Evolutionary conservation across 1,140 invertebrate species (phyloP).

Genomic region (Drosophila insularis): DNA sequence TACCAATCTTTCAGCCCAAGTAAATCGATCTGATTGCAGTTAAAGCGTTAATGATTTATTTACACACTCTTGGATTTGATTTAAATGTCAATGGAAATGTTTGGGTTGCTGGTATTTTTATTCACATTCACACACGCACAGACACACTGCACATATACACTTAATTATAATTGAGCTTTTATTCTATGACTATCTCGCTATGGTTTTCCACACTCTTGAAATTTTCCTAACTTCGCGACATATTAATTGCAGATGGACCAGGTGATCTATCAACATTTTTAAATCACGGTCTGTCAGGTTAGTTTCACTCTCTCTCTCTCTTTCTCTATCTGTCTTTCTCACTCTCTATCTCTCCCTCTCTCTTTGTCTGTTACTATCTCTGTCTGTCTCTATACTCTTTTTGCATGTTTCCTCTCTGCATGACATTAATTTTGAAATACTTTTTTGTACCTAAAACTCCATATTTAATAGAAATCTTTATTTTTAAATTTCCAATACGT

Average conservation of each 20-base stretch:
- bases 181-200: conserved; percentile 13
- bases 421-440: conserved; percentile 57
- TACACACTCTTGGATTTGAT: conserved; percentile 67
- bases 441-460: conserved; percentile 42
- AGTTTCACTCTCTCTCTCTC: conserved; percentile 54
- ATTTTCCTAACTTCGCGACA: conserved; percentile 55
- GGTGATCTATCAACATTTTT: conserved; percentile 82
- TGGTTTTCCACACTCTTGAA: conserved; percentile 26
- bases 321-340: conserved; percentile 26
- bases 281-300: conserved; percentile 83
- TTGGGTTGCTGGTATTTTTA: conserved; percentile 18
- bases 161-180: background rate
- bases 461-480: conserved; percentile 27
- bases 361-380: no score
- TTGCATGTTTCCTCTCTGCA: conserved; percentile 66
- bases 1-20: conserved; percentile 10
- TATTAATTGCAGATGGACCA: conserved; percentile 81
- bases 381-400: conserved; percentile 12
- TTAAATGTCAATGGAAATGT: conserved; percentile 49
- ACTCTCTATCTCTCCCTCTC: conserved; percentile 23
- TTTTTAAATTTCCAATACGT: background rate
- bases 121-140: conserved; percentile 25
- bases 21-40: conserved; percentile 67
- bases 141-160: background rate
- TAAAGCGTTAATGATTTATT: conserved; percentile 78